Evolutionary conservation across 1,140 invertebrate species (phyloP).

Genomic region (Platyscapa corneri): DNA sequence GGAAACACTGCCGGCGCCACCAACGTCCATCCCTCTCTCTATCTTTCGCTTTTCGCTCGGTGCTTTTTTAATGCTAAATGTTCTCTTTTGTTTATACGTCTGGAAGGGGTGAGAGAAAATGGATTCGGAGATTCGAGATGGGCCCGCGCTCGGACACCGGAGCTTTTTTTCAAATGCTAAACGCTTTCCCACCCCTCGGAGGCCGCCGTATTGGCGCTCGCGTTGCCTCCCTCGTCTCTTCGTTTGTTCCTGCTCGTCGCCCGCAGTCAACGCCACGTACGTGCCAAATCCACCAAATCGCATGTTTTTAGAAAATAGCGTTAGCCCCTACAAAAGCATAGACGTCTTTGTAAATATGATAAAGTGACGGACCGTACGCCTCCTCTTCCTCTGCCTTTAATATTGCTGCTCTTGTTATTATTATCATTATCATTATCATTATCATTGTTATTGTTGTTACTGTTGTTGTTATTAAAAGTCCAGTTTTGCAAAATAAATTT

Average conservation of each 20-base stretch:
- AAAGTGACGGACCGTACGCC: neutral
- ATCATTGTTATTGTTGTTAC: too few relatives aligned
- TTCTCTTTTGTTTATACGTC: conserved; percentile 64
- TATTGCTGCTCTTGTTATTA: neutral
- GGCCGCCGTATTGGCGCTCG: conserved; percentile 35
- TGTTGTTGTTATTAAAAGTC: neutral
- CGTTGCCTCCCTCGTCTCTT: conserved; percentile 44
- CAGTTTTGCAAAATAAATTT: neutral
- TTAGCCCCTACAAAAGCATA: conserved; percentile 28
- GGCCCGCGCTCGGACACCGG: neutral
- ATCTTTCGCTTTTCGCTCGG: conserved; percentile 14
- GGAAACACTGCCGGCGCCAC: conserved; percentile 39
- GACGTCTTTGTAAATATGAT: conserved; percentile 20
- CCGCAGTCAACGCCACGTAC: conserved; percentile 21
- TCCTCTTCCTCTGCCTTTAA: neutral
- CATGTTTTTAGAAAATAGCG: conserved; percentile 40
- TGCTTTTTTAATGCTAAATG: conserved; percentile 70
- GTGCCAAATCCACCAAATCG: conserved; percentile 26
- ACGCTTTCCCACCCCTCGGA: conserved; percentile 55
- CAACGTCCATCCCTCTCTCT: conserved; percentile 31
- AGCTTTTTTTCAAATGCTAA: conserved; percentile 60
- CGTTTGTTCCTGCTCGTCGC: conserved; percentile 26
- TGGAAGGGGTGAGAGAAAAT: conserved; percentile 50
- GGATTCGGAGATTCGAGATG: conserved; percentile 29
- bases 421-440: too few relatives aligned